phyloP scores from a whole-genome alignment of 1,140 invertebrate genomes.

The Nymphalis io region DNA sequence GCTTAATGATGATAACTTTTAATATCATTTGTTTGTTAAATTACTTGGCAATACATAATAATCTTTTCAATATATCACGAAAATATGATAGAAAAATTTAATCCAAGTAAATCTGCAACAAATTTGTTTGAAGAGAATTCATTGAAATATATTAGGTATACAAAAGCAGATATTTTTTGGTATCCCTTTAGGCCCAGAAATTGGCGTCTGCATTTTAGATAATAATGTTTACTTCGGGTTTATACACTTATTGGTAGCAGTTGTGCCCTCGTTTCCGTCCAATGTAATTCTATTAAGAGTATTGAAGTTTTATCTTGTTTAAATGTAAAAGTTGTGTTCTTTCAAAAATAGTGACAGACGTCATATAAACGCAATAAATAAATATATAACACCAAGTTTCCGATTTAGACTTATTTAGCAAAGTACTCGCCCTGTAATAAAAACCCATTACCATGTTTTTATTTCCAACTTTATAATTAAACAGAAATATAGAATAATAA shows the following conservation, averaged over 20 bases:
- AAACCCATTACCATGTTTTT: no score
- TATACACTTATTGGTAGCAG: slow-evolving; percentile 26
- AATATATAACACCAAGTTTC: no score
- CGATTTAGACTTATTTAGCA: no score
- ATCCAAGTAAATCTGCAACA: background rate
- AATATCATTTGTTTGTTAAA: background rate
- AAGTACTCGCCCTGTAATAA: no score
- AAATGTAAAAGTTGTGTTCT: background rate
- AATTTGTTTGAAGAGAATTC: slow-evolving; percentile 3
- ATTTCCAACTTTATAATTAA: no score
- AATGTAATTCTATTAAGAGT: slow-evolving; percentile 5
- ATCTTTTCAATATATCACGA: background rate
- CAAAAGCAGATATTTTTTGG: slow-evolving; percentile 1
- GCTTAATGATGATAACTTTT: background rate
- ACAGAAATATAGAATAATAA: no score
- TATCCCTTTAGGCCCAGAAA: background rate
- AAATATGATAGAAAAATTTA: background rate
- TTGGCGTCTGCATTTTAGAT: slow-evolving; percentile 23
- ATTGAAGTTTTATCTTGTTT: slow-evolving; percentile 1
- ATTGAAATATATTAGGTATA: background rate
- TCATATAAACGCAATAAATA: no score
- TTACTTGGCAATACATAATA: background rate
- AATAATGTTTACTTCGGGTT: slow-evolving; percentile 40
- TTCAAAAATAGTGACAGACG: no score
- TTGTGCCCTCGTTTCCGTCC: slow-evolving; percentile 20